Evolutionary conservation across 2,797 vertebrate genomes (phyloP), one percentile per base, ranked within the genome.

Genomic region (Lagocephalus sceleratus): DNA sequence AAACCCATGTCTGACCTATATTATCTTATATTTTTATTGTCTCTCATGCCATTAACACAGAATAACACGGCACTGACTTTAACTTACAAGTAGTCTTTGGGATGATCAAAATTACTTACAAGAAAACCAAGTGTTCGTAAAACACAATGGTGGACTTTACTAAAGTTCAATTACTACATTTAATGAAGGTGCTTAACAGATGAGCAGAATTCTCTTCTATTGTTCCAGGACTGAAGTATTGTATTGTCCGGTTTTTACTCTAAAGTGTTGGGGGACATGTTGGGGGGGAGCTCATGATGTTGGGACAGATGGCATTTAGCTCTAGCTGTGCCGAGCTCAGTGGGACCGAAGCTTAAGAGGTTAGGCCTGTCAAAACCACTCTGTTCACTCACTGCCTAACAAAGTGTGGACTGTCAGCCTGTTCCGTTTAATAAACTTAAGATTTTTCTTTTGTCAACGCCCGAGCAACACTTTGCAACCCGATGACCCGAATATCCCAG

Each of bases 231-330:
- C 11, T 35, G 32, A 35, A 35, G 32, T 35, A 35, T 35, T 32
- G 29, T 32, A 32, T 32, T 35, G 32, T 35, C 12, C 12, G 56
- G 67, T 80, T 78, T 71, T 63, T 81, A 72, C 80, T 61, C 71
- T 73, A 76, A 84, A 84, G 54, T 82, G 49, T 85, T 69, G 76
- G 68, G 75, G 75, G 75, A 70, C 64, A 64, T 59, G 71, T 68
- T 67, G 58, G 56, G 70, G 68, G 70, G 72, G 74, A 60, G 21
- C 66, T 83, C 80, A 83, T 90, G 92, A 93, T 92, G 92, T 93
- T 92, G 92, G 93, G 94, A 95, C 95, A 98, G 96, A 97, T 97
- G 96, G 95, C 92, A 92, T 91, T 93, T 94, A 94, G 94, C 85
- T 83, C 90, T 92, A 88, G 90, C 92, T 95, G 93, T 85, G 94